These are phyloP conservation scores for Mythimna loreyi DNA, from an alignment of 2,888 invertebrate genomes.

Conservation along the genomic window DNA sequence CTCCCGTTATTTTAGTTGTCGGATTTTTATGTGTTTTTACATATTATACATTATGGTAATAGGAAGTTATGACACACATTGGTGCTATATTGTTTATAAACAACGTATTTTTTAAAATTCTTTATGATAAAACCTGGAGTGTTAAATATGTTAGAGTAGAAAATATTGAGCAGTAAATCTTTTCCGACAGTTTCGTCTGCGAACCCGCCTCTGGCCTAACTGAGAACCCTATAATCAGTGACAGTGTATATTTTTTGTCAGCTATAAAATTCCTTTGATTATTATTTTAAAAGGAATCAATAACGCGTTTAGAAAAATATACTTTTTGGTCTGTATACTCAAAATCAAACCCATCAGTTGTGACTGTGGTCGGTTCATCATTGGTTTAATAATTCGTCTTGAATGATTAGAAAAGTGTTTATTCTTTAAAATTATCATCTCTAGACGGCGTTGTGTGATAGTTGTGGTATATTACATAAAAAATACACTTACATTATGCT, in stretches of 20 bases:
- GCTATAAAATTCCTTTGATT: conserved; percentile 25
- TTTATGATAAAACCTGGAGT: conserved; percentile 14
- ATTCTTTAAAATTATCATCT: too few relatives aligned
- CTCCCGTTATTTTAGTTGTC: conserved; percentile 68
- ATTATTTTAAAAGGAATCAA: conserved; percentile 49
- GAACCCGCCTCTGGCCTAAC: conserved; percentile 27
- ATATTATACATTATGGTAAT: conserved; percentile 46
- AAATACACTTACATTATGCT: too few relatives aligned
- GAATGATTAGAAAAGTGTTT: too few relatives aligned
- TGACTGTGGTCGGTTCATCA: too few relatives aligned
- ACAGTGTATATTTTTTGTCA: conserved; percentile 28
- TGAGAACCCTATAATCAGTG: conserved; percentile 52
- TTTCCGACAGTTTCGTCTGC: conserved; percentile 28
- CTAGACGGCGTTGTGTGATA: too few relatives aligned
- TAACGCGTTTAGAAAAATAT: conserved; percentile 22
- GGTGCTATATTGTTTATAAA: conserved; percentile 46
- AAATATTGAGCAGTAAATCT: conserved; percentile 6
- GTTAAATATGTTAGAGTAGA: conserved; percentile 18
- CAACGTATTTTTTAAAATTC: conserved; percentile 35
- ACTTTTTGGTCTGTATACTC: too few relatives aligned
- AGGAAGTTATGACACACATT: conserved; percentile 61
- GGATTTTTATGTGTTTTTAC: conserved; percentile 53
- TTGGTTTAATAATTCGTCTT: too few relatives aligned
- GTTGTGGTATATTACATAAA: too few relatives aligned
- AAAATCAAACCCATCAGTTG: too few relatives aligned